Evolutionary conservation across 2,113 vertebrate species (phyloP).

Genomic region (Tachysurus fulvidraco): DNA sequence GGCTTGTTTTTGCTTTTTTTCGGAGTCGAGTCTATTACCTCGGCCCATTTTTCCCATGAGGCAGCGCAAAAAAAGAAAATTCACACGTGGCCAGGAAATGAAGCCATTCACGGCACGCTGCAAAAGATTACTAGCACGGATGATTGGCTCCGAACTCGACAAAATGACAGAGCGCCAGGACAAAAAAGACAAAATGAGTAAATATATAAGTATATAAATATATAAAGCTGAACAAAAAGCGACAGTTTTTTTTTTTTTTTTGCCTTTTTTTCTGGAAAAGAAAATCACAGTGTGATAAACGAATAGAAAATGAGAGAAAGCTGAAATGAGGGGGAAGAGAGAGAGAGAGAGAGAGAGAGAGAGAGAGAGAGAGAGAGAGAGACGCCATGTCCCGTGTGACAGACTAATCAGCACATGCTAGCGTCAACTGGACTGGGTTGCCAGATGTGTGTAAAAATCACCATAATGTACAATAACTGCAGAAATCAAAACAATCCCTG

Average conservation of each 20-base stretch:
- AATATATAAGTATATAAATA: neutral
- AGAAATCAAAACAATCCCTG: neutral
- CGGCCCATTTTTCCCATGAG: conserved; percentile 59
- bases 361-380: neutral
- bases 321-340: conserved; percentile 20
- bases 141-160: conserved; percentile 65
- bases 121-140: conserved; percentile 62
- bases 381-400: conserved; percentile 34
- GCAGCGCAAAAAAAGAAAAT: conserved; percentile 50
- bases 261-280: neutral
- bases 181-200: conserved; percentile 26
- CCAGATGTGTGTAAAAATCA: neutral
- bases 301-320: conserved; percentile 52
- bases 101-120: conserved; percentile 70
- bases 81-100: conserved; percentile 69
- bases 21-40: conserved; percentile 55
- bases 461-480: neutral
- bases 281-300: conserved; percentile 61
- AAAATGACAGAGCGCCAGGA: conserved; percentile 57
- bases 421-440: conserved; percentile 45
- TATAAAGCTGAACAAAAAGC: neutral
- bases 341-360: neutral
- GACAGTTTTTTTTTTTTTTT: conserved; percentile 51
- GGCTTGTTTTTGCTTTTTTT: neutral
- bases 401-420: conserved; percentile 48